Conservation (phyloP, 2,888 invertebrate species). For the Melanotus villosus region DNA sequence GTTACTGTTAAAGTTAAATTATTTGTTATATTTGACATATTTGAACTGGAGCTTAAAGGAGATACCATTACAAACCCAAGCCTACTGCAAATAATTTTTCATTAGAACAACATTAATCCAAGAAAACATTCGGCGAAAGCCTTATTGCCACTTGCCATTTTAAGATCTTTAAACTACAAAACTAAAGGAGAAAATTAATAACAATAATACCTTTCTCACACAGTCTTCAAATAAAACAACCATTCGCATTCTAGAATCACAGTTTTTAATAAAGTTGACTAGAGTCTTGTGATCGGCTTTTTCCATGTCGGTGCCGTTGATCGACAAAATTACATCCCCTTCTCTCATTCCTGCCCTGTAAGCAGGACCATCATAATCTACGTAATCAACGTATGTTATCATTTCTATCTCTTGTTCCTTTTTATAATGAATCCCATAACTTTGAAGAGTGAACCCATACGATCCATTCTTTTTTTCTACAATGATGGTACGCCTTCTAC, state of each 20-base stretch:
- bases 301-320: conserved; percentile 96
- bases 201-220: conserved; percentile 82
- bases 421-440: conserved; percentile 97
- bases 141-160: too few species aligned
- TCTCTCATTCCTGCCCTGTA: conserved; percentile 94
- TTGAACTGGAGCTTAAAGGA: too few species aligned
- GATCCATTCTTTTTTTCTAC: conserved; percentile 91
- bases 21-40: too few species aligned
- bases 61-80: too few species aligned
- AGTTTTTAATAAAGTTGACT: conserved; percentile 92
- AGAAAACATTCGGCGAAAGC: too few species aligned
- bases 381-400: conserved; percentile 97
- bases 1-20: too few species aligned
- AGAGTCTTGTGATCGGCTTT: conserved; percentile 94
- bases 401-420: conserved; percentile 95
- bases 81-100: too few species aligned
- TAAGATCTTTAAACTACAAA: too few species aligned
- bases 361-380: conserved; percentile 93
- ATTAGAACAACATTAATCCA: too few species aligned
- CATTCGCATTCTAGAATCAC: conserved; percentile 93
- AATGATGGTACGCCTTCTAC: conserved; percentile 90
- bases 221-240: conserved; percentile 98
- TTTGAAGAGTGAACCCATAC: conserved; percentile 97
- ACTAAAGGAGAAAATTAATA: too few species aligned
- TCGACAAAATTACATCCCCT: conserved; percentile 96